Evolutionary conservation across 1,140 invertebrate species (phyloP), one percentile per base, ranked within the genome.

Genomic region (Lepidostoma basale): DNA sequence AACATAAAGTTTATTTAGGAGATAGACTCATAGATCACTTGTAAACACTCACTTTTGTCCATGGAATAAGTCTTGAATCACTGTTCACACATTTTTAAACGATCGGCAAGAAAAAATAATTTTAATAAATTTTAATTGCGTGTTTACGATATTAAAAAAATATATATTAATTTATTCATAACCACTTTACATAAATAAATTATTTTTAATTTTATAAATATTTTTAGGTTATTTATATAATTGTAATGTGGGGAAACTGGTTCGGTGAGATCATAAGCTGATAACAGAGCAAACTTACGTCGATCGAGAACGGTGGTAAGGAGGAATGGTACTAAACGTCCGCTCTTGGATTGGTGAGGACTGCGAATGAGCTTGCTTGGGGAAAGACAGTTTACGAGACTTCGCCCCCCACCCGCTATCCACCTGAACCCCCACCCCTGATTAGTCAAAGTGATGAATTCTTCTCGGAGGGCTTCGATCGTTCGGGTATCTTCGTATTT

Each of bases 11-110:
- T 8, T n/a, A n/a, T 18, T 20, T 45, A 52, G 12, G 47, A n/a
- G 47, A 28, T 62, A 18, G 44, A 14, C 58, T 10, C 26, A 40
- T 23, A 45, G 60, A 62, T 47, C 60, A 62, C 60, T 62, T 45
- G 12, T 60, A 49, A 62, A 62, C 60, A 62, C 60, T 62, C 60
- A 62, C 60, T 47, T 60, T 39, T 62, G 56, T 60, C 56, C 56
- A 40, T 10, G n/a, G n/a, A n/a, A n/a, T n/a, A n/a, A n/a, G n/a
- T n/a, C n/a, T n/a, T n/a, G n/a, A n/a, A n/a, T n/a, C n/a, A n/a
- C n/a, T n/a, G n/a, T n/a, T n/a, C n/a, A n/a, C n/a, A n/a, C n/a
- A n/a, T n/a, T n/a, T n/a, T n/a, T n/a, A n/a, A n/a, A n/a, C n/a
- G n/a, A n/a, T n/a, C n/a, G n/a, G n/a, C n/a, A n/a, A n/a, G n/a